Conservation (phyloP, 2,888 invertebrate species). For the Xestia xanthographa region DNA sequence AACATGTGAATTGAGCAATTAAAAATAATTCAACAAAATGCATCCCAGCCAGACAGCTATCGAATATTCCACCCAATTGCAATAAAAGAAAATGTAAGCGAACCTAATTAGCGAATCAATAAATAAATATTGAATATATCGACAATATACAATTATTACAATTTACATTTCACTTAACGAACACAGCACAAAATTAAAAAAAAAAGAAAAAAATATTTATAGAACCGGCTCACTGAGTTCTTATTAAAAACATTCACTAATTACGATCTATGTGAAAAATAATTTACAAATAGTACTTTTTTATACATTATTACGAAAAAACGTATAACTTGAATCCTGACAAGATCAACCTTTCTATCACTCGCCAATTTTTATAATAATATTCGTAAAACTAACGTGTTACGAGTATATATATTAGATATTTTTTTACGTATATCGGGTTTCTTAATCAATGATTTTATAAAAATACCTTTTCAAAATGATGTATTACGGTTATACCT, state of each 20-base stretch:
- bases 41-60: constrained; percentile 87
- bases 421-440: constrained; percentile 89
- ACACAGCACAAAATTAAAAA: constrained; percentile 88
- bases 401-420: constrained; percentile 88
- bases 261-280: constrained; percentile 87
- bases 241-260: constrained; percentile 86
- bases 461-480: constrained; percentile 88
- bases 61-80: constrained; percentile 80
- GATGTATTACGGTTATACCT: constrained; percentile 74
- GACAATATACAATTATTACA: constrained; percentile 90
- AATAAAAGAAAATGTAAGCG: constrained; percentile 78
- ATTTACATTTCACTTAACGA: constrained; percentile 89
- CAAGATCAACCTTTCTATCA: constrained; percentile 79
- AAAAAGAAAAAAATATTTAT: constrained; percentile 79
- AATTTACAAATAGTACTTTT: constrained; percentile 86
- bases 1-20: constrained; percentile 87
- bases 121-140: constrained; percentile 90
- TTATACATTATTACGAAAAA: constrained; percentile 86
- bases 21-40: constrained; percentile 75
- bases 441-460: constrained; percentile 89
- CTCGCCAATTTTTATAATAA: constrained; percentile 78
- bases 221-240: constrained; percentile 86
- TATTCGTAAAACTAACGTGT: constrained; percentile 85
- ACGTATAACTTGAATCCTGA: constrained; percentile 89
- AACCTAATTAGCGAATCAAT: constrained; percentile 88